These are phyloP conservation scores for Petaurus breviceps DNA, from an alignment of 2,113 vertebrate species.

Conservation along the genomic window DNA sequence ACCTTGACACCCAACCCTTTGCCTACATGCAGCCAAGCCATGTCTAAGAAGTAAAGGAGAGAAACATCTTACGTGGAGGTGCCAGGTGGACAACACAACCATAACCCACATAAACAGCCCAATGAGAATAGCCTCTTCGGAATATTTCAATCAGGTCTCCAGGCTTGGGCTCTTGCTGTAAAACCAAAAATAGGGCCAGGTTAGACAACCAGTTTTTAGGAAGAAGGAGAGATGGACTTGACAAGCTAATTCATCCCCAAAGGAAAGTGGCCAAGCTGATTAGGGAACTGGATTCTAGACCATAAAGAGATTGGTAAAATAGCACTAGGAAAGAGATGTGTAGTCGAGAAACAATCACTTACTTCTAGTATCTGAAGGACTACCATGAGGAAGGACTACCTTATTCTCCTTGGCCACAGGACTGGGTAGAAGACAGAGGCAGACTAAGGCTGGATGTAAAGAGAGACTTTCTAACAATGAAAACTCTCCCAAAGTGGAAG, in stretches of 20 bases:
- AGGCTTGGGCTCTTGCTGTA: constrained; percentile 18
- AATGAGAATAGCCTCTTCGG: constrained; percentile 42
- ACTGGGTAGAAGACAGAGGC: neutral
- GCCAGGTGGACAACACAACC: constrained; percentile 72
- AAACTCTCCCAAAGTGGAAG: neutral
- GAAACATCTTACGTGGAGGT: constrained; percentile 36
- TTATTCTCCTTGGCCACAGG: neutral
- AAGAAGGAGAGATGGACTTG: neutral
- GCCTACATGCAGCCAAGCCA: neutral
- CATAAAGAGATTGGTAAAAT: neutral
- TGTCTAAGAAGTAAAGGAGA: neutral
- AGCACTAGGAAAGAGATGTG: neutral
- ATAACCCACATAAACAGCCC: constrained; percentile 75
- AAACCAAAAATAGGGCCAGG: neutral
- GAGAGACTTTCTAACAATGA: neutral
- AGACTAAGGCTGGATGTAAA: neutral
- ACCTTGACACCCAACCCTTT: neutral
- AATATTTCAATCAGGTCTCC: constrained; percentile 78
- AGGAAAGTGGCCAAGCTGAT: neutral
- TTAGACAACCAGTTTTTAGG: fast-evolving
- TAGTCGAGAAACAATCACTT: neutral
- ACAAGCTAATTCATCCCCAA: neutral
- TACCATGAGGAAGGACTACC: neutral
- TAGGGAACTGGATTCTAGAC: neutral
- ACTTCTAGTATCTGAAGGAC: neutral